Conservation (phyloP, 2,797 vertebrate species). For the Bovichtus variegatus region DNA sequence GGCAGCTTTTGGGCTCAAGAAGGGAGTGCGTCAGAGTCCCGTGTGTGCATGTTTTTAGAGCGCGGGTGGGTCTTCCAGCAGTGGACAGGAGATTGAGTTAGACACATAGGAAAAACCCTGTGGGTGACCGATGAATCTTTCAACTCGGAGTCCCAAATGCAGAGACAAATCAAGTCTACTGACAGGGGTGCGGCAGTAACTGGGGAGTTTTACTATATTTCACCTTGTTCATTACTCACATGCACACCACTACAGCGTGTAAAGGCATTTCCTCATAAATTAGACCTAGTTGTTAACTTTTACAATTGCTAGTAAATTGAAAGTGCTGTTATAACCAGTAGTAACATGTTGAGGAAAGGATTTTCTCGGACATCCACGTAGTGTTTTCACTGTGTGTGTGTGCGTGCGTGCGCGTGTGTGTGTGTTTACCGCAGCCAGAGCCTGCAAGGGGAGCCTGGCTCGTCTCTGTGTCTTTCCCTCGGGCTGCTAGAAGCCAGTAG, state of each 20-base stretch:
- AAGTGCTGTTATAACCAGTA: constrained; percentile 50
- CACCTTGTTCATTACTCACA: constrained; percentile 67
- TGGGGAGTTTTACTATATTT: constrained; percentile 63
- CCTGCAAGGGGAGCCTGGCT: constrained; percentile 72
- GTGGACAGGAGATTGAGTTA: constrained; percentile 68
- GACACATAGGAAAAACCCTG: constrained; percentile 65
- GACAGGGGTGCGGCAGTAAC: constrained; percentile 53
- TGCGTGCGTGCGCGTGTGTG: constrained; percentile 52
- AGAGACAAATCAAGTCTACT: constrained; percentile 74
- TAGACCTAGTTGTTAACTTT: constrained; percentile 70
- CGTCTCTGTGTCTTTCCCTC: constrained; percentile 75
- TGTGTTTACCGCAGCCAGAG: constrained; percentile 69
- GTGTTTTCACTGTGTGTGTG: constrained; percentile 58
- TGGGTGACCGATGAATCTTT: constrained; percentile 74
- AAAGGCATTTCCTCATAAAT: constrained; percentile 65
- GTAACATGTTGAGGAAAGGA: constrained; percentile 27
- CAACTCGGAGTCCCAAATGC: constrained; percentile 65
- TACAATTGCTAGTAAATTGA: constrained; percentile 67
- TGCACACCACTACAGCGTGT: constrained; percentile 31
- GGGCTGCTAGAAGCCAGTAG: constrained; percentile 74
- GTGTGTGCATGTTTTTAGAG: constrained; percentile 48
- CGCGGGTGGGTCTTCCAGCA: constrained; percentile 48
- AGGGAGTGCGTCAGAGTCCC: constrained; percentile 35
- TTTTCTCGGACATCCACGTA: constrained; percentile 47
- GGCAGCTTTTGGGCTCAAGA: constrained; percentile 27